Evolutionary conservation across 2,888 invertebrate genomes (phyloP).

Genomic region (Timema cristinae): DNA sequence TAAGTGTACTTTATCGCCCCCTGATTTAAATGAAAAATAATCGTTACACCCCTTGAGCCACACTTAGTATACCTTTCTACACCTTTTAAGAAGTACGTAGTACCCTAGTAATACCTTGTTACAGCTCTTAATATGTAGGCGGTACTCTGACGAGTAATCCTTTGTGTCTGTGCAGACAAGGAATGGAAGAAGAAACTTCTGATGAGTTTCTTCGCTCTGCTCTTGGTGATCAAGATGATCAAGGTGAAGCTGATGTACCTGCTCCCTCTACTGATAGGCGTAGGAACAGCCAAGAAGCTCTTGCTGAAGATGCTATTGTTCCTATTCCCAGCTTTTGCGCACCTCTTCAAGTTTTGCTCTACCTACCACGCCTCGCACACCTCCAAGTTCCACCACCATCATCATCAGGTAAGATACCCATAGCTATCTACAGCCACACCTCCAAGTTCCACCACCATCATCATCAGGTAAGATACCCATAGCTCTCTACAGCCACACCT

Average conservation of each 20-base stretch:
- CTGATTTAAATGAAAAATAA: too few relatives aligned
- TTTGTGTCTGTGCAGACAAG: conserved; percentile 20
- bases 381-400: conserved; percentile 77
- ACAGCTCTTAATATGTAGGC: neutral
- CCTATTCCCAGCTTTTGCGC: conserved; percentile 75
- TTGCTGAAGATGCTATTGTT: conserved; percentile 75
- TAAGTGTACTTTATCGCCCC: too few relatives aligned
- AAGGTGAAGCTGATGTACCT: conserved; percentile 77
- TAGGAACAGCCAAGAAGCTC: conserved; percentile 79
- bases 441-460: conserved; percentile 80
- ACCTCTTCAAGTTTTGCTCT: conserved; percentile 80
- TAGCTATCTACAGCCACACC: neutral
- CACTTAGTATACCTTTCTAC: too few relatives aligned
- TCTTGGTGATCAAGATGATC: conserved; percentile 73
- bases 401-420: conserved; percentile 51
- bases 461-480: conserved; percentile 48
- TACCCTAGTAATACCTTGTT: neutral
- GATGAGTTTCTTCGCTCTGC: conserved; percentile 68
- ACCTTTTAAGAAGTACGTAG: too few relatives aligned
- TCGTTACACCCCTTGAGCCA: neutral
- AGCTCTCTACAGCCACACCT: conserved; percentile 43
- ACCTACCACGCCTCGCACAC: conserved; percentile 61
- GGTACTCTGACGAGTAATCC: neutral
- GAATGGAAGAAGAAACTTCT: conserved; percentile 71
- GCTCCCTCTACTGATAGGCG: conserved; percentile 71